Base-by-base conservation (phyloP, 2,888 invertebrate species). In the Quadroppia sp. region DNA sequence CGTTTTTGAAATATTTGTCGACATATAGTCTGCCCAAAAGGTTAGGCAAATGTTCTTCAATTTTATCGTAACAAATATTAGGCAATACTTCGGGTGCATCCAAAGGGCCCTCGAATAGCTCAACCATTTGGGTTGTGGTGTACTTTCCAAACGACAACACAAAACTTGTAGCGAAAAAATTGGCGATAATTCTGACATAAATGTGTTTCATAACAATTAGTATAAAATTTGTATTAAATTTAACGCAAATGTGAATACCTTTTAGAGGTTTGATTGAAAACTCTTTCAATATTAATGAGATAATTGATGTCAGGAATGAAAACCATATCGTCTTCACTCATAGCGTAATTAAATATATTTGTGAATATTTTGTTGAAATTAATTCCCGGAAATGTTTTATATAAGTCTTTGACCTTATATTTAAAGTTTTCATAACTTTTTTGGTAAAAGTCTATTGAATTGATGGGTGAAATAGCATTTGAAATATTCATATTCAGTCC, bases 11-110 rank as follows among this genome's bases (percentile, higher is more conserved):
- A 11, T 20, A 28, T 36, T 61, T 28, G 20, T 72, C 71, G 6
- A 76, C 67, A 40, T 76, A 76, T 1, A 75, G 64, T 56, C 71
- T 56, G 2, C 73, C 74, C 42, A 74, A 56, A 28, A 73, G 36
- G 36, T 73, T 50, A 0, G 73, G 73, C 45, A 73, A 15, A 17
- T 28, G 45, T 17, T 13, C 32, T 20, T 67, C 67, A 15, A 50
- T 15, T 13, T 30, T 50, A 15, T 42, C 48, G 17, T 32, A 73
- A 15, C 73, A 73, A 32, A 73, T 73, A 40, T 73, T 70, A 32
- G 42, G 36, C 17, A 73, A 70, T 3, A 69, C 50, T 56, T 73
- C 73, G 1, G 40, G 40, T 59, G 72, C 1, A 20, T 61, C 56
- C 3, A 72, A 30, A 42, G 23, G 32, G 7, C 48, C 36, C 1